Evolutionary conservation across 1,140 invertebrate species (phyloP), one percentile per base, ranked within the genome.

Genomic region (Octopus sinensis): DNA sequence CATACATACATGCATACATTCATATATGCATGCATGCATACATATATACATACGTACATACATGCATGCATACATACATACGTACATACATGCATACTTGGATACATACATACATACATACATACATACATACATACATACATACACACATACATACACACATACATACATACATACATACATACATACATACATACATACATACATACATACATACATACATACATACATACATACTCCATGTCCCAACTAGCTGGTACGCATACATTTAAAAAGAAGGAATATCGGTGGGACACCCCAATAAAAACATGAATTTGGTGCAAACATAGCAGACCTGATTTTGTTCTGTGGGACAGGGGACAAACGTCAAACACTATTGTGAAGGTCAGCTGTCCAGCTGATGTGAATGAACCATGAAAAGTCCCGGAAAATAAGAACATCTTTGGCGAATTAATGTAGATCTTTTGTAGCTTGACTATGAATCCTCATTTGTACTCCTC

Each of bases 181-280:
- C n/a, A n/a, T n/a, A 71, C 30, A 71, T 71, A 71, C 30, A 71
- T 13, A 71, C 30, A 78, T 78, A 53, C 51, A 78, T 51, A 78
- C 54, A 80, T 68, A 80, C 12, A 80, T 80, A 30, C n/a, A n/a
- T 17, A 56, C 30, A 80, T 68, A 30, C 9, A 52, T 17, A 73
- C 30, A 13, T 10, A 73, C 6, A 73, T 6, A 13, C 5, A 5
- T 10, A 3, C 6, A 23, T 6, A 12, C 13, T 23, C 0, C 5
- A 73, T 13, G 7, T 73, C 17, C 30, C 30, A 23, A 12, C 17
- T 4, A 12, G 56, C 9, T 2, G 17, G 17, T 62, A 17, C 17
- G 3, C 56, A 17, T 12, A 62, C 9, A 1, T 62, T 62, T 62
- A 9, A 17, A 62, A 12, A 62, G 1, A 17, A 12, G 9, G 1